These are phyloP conservation scores for Tachysurus vachellii DNA, from an alignment of 2,113 vertebrate genomes.

Conservation along the genomic window DNA sequence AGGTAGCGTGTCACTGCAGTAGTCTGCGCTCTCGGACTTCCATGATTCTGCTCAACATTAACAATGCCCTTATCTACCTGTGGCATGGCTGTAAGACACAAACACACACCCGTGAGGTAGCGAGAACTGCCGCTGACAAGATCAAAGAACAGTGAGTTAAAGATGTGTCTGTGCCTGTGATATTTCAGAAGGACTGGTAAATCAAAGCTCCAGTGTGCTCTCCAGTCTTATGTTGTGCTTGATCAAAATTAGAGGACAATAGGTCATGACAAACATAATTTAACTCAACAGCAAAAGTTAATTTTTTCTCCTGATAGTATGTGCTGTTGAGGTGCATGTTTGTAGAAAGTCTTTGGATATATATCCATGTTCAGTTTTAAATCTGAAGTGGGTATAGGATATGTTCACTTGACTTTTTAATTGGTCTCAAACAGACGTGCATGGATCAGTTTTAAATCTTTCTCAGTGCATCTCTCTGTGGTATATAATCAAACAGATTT, in stretches of 20 bases:
- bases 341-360: background rate
- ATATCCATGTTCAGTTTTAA: background rate
- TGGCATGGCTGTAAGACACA: conserved; percentile 98
- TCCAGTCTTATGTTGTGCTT: background rate
- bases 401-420: background rate
- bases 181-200: too few relatives aligned
- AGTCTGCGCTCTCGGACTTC: conserved; percentile 92
- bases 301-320: background rate
- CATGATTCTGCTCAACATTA: conserved; percentile 92
- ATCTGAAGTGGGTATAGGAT: background rate
- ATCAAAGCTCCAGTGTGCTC: background rate
- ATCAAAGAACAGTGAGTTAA: conserved; percentile 94
- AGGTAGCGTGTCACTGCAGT: conserved; percentile 96
- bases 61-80: conserved; percentile 90
- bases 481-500: background rate
- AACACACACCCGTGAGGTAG: conserved; percentile 86
- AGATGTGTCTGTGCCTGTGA: background rate
- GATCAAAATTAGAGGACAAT: background rate
- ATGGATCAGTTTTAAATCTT: background rate
- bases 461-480: background rate
- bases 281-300: background rate
- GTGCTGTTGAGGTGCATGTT: background rate
- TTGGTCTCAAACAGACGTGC: background rate
- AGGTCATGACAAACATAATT: background rate
- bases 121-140: conserved; percentile 83